Base-by-base conservation (phyloP, 2,888 invertebrate species). In the Phrixothrix hirtus region DNA sequence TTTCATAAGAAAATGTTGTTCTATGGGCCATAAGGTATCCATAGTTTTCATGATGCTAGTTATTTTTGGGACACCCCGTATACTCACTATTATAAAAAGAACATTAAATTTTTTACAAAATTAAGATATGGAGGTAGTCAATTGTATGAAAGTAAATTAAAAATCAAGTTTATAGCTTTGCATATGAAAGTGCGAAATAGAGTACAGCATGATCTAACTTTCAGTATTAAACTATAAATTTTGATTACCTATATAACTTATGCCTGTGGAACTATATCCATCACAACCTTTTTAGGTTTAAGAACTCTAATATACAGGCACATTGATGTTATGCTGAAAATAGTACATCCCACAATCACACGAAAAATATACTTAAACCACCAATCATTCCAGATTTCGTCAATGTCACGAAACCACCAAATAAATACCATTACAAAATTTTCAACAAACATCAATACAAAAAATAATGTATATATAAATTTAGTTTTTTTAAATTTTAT, bases 401-500 rank as follows among this genome's bases (percentile, higher is more conserved):
- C 81, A 67, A 85, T 79, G 43, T 81, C 77, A 39, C 71, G 76
- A 41, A 74, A 72, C 53, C 77, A 83, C 90, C 90, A 91, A 32
- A 83, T 71, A n/a, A 83, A 71, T n/a, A 87, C 84, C 77, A 89
- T 84, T 11, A 81, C 64, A 34, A 85, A 75, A 64, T 86, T 88
- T 74, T 91, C 87, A 16, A 78, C 60, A 51, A 85, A 81, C 34
- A 85, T 82, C 34, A 88, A 76, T 41, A 81, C 70, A 65, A 87
- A 83, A 77, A 86, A 91, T 39, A 83, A 80, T 57, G 81, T 75
- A 63, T 88, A 84, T 81, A 89, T 87, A 43, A 83, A 78, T 2
- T 85, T 82, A 12, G 87, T 82, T 65, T 86, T 84, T 59, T 84
- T 85, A 70, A 90, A 90, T 71, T 85, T 85, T 45, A 89, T 82